phyloP scores from a whole-genome alignment of 2,888 invertebrate species.

The Euplagia quadripunctaria region DNA sequence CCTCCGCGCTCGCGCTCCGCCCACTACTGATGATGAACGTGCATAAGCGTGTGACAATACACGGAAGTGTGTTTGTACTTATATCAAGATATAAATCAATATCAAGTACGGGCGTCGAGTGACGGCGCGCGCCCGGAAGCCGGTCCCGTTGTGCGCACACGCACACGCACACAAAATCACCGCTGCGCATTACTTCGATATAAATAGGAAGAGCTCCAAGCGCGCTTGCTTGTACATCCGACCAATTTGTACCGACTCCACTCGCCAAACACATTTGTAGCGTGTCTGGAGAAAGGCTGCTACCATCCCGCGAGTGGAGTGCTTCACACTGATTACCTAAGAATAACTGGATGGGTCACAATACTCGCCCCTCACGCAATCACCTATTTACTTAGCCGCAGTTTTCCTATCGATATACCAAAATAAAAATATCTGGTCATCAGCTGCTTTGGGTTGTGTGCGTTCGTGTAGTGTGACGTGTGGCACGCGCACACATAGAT shows the following conservation, averaged over 20 bases:
- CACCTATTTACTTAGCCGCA: not conserved
- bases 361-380: not conserved
- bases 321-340: not conserved
- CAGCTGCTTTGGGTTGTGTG: not conserved
- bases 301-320: not conserved
- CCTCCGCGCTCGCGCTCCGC: not conserved
- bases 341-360: not conserved
- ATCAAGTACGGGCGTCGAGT: not conserved
- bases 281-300: not conserved
- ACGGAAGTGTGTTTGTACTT: not conserved
- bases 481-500: too few species aligned
- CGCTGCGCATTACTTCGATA: not conserved
- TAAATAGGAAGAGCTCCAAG: not conserved
- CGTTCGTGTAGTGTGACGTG: not conserved
- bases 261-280: not conserved
- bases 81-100: not conserved
- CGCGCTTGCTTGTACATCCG: not conserved
- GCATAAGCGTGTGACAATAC: not conserved
- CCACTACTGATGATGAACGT: not conserved
- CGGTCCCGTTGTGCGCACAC: not conserved
- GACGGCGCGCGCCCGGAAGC: not conserved
- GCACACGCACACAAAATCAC: not conserved
- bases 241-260: not conserved
- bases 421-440: not conserved
- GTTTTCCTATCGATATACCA: not conserved